Base-by-base conservation (phyloP, 2,113 vertebrate species). In the Rhegmatorhina hoffmannsi region DNA sequence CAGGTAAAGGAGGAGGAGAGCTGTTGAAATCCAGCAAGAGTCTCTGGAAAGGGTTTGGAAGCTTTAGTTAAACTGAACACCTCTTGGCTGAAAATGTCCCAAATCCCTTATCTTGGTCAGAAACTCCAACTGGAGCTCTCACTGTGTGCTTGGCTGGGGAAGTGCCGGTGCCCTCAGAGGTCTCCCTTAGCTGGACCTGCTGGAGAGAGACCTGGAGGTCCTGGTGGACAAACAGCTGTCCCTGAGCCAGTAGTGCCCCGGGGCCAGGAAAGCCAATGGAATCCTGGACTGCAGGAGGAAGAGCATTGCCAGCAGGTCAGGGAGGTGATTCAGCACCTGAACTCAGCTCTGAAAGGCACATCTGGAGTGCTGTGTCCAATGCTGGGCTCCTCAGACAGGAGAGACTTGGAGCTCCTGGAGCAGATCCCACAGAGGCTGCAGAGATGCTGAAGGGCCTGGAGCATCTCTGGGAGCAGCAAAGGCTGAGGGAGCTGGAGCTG, bases 121-220 rank as follows among this genome's bases (percentile, higher is more conserved):
- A 43, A 79, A 17, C 21, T 55, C 58, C 47, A 15, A 7, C 10
- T 9, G 11, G 49, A 46, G 55, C 13, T 78, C 34, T 68, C 28
- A 4, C 49, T 19, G 36, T 15, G n/a, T 1, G 1, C 47, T 60
- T 21, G 70, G 7, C 31, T 31, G 60, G 50, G 38, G 31, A 87
- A n/a, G 26, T 5, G 10, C 3, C 1, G 0, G 46, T 73, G 58
- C 28, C 53, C 49, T 38, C 75, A 47, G 67, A 33, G 3, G 0
- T 16, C 16, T 63, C 43, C 43, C 13, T 53, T 5, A 24, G 63
- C 21, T 33, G 20, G 19, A n/a, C 36, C 43, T 38, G 69, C 69
- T 40, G 60, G 19, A 46, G 36, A 44, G 53, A 26, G 26, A 26
- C 19, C 21, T 29, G 58, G 10, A 7, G 16, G 17, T 38, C 21